These are phyloP conservation scores for Sinelater perroti DNA, from an alignment of 2,888 invertebrate genomes.

Conservation along the genomic window DNA sequence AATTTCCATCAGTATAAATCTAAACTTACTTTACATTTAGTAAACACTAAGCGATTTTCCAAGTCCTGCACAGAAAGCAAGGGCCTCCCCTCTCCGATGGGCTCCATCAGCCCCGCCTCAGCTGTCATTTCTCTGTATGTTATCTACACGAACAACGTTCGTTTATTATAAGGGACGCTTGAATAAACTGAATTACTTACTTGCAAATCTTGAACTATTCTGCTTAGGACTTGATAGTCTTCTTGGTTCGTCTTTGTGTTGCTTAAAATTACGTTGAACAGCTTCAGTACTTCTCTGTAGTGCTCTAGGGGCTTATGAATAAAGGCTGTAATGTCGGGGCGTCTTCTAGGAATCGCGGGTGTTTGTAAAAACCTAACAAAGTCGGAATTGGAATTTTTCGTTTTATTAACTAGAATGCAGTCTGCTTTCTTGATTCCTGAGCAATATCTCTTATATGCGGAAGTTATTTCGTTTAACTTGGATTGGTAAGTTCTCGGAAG, in stretches of 20 bases:
- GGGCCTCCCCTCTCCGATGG: conserved; percentile 83
- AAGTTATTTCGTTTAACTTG: conserved; percentile 77
- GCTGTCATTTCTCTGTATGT: conserved; percentile 85
- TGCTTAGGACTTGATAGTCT: conserved; percentile 61
- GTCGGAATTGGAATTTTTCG: conserved; percentile 77
- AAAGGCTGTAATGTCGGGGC: conserved; percentile 85
- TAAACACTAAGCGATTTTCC: conserved; percentile 88
- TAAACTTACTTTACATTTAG: conserved; percentile 80
- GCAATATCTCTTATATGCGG: conserved; percentile 83
- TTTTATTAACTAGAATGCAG: conserved; percentile 81
- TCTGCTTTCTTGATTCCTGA: conserved; percentile 86
- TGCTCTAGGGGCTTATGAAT: conserved; percentile 87
- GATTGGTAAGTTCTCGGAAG: conserved; percentile 76
- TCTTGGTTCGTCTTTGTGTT: conserved; percentile 62
- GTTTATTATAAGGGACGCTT: too few relatives aligned
- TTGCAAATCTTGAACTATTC: conserved; percentile 62
- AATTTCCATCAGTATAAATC: too few relatives aligned
- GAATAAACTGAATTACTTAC: conserved; percentile 51
- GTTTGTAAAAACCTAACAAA: conserved; percentile 83
- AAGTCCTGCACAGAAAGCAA: conserved; percentile 83
- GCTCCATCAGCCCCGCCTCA: conserved; percentile 85
- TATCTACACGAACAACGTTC: conserved; percentile 59
- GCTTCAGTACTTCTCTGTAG: conserved; percentile 71
- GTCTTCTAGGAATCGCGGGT: conserved; percentile 81
- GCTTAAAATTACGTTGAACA: conserved; percentile 66